These are phyloP conservation scores for Campopleginae sp. DNA, from an alignment of 2,888 invertebrate species.

Conservation along the genomic window DNA sequence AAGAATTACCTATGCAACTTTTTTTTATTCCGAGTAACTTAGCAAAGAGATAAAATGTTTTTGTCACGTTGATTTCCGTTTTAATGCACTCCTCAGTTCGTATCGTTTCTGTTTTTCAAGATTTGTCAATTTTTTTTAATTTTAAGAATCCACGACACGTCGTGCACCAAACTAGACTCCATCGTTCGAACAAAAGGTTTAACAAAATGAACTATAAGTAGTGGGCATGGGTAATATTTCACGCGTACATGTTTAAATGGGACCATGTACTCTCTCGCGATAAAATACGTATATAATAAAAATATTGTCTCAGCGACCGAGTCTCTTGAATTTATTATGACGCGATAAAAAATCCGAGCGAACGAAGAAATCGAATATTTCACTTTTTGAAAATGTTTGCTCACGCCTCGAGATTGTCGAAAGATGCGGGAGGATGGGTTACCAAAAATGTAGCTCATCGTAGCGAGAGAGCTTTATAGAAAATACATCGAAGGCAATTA, in stretches of 20 bases:
- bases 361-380: neutral
- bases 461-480: neutral
- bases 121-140: neutral
- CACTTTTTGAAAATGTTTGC: neutral
- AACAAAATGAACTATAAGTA: neutral
- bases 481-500: neutral
- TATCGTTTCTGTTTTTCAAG: conserved; percentile 1
- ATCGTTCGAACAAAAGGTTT: neutral
- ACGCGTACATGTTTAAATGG: conserved; percentile 47
- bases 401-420: neutral
- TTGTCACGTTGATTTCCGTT: neutral
- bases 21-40: neutral
- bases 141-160: neutral
- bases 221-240: conserved; percentile 33
- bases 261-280: conserved; percentile 44
- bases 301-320: conserved; percentile 27
- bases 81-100: neutral
- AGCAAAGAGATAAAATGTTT: neutral
- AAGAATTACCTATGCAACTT: neutral
- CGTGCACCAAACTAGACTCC: neutral
- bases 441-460: neutral
- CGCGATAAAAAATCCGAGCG: neutral
- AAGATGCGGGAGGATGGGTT: neutral
- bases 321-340: neutral
- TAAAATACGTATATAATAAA: conserved; percentile 51